Conservation (phyloP, 2,888 invertebrate genomes). For the Sympetrum striolatum region DNA sequence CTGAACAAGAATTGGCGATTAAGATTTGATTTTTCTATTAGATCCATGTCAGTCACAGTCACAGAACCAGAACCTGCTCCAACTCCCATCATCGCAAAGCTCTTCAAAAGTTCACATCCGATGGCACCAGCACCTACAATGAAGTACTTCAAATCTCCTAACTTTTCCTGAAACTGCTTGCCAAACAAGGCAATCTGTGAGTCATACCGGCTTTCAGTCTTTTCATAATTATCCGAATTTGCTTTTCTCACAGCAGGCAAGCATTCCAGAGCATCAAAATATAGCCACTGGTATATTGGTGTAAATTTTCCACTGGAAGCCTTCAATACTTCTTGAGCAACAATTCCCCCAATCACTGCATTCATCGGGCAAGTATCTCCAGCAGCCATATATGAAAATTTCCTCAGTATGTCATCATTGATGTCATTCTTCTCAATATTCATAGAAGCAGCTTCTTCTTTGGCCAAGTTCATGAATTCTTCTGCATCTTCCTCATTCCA, state of each 20-base stretch:
- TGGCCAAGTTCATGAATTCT: slow-evolving; percentile 71
- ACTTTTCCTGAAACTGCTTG: slow-evolving; percentile 81
- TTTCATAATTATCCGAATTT: too few relatives aligned
- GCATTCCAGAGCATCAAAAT: slow-evolving; percentile 96
- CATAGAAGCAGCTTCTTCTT: slow-evolving; percentile 64
- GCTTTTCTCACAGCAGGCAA: slow-evolving; percentile 70
- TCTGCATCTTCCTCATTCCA: slow-evolving; percentile 70
- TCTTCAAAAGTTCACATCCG: slow-evolving; percentile 97
- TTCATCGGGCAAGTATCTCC: slow-evolving; percentile 90
- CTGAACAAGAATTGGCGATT: slow-evolving; percentile 98
- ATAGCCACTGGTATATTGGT: slow-evolving; percentile 92
- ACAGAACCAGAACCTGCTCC: slow-evolving; percentile 76
- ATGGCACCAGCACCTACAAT: slow-evolving; percentile 89
- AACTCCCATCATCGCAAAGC: slow-evolving; percentile 98
- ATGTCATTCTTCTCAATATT: slow-evolving; percentile 70
- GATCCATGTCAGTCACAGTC: slow-evolving; percentile 98
- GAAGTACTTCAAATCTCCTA: slow-evolving; percentile 81
- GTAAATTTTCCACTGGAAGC: slow-evolving; percentile 96
- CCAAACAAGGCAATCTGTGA: slow-evolving; percentile 95
- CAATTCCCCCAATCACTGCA: slow-evolving; percentile 91
- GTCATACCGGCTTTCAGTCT: slow-evolving; percentile 72
- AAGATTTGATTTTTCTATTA: slow-evolving; percentile 97
- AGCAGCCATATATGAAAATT: slow-evolving; percentile 79
- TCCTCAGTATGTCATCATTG: slow-evolving; percentile 71
- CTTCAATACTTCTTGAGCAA: slow-evolving; percentile 99